phyloP scores from a whole-genome alignment of 64 coral and sea anemone genomes.

The Montipora capricornis region DNA sequence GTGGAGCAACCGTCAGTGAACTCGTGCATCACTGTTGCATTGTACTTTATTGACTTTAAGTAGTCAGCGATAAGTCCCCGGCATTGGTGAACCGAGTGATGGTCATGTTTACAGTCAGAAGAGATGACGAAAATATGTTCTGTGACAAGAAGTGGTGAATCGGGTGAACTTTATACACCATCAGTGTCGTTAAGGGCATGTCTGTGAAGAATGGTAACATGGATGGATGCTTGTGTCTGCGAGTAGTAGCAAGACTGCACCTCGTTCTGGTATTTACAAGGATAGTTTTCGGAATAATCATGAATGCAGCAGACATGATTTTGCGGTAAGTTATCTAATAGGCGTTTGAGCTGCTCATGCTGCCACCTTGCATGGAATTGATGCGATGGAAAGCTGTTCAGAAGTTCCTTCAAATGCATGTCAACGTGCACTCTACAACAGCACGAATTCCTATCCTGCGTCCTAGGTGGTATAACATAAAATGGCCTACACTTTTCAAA shows the following conservation, averaged over 20 bases:
- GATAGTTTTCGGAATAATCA: slow-evolving; percentile 60
- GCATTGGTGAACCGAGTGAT: not conserved
- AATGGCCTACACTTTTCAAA: slow-evolving; percentile 59
- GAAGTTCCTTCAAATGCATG: slow-evolving; percentile 33
- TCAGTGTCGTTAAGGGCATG: slow-evolving; percentile 24
- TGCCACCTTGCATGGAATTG: slow-evolving; percentile 65
- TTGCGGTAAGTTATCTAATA: slow-evolving; percentile 29
- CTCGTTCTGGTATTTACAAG: slow-evolving; percentile 10
- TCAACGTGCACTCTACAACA: slow-evolving; percentile 58
- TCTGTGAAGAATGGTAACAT: slow-evolving; percentile 10
- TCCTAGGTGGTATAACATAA: slow-evolving; percentile 1
- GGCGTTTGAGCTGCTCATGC: slow-evolving; percentile 3
- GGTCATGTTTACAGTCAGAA: not conserved
- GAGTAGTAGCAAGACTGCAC: slow-evolving; percentile 3
- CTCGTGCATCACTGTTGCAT: slow-evolving; percentile 1
- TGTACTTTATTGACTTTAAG: not conserved
- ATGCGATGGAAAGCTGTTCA: slow-evolving; percentile 11
- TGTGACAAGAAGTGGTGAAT: not conserved
- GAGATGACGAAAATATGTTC: slow-evolving; percentile 58
- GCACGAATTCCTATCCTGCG: slow-evolving; percentile 1
- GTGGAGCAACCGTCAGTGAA: not conserved
- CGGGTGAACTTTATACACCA: not conserved
- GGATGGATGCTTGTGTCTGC: slow-evolving; percentile 9
- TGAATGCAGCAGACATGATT: slow-evolving; percentile 34
- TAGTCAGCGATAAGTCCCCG: not conserved